Base-by-base conservation (phyloP, 2,888 invertebrate genomes). In the Drosophila silvestris region DNA sequence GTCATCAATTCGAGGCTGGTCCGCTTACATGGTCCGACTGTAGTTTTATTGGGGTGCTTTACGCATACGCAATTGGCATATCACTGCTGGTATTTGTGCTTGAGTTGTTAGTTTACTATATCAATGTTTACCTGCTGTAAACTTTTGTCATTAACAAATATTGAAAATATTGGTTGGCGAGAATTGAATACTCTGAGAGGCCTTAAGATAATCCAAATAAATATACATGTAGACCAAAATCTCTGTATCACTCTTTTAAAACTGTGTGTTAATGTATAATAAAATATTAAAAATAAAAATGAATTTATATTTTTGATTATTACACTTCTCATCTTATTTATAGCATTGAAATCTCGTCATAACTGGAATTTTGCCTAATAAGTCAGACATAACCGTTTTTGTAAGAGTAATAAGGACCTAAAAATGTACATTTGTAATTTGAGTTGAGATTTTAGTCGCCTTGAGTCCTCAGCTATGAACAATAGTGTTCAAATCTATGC, bases 91-190 rank as follows among this genome's bases (percentile, higher is more conserved):
- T 58, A 22, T 71, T 87, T 57, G 10, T 72, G 7, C 30, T 78
- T n/a, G 83, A 87, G 70, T 63, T 83, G 6, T n/a, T 54, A 9
- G 47, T 66, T 30, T 35, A 68, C 30, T 66, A 59, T 61, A 28
- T 70, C 30, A 75, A 79, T 69, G 52, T 75, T 68, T 70, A 22
- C 26, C 22, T 47, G 2, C 44, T 84, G 47, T 84, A 44, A 64
- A 47, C 30, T 44, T 54, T 30, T 54, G 12, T 59, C 64, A 65
- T 74, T 74, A 72, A 10, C 7, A 35, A 22, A 2, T 30, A 5
- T 0, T 2, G 9, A 14, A 32, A 14, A 52, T 26, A 6, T 12
- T 19, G 30, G 32, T 35, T 3, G 22, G 5, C 19, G 30, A 56
- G 12, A 22, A 0, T 26, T 58, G 0, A 52, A 53, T 63, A 64